Evolutionary conservation across 2,888 invertebrate genomes (phyloP), one percentile per base, ranked within the genome.

Genomic region (Slavum lentiscoides): DNA sequence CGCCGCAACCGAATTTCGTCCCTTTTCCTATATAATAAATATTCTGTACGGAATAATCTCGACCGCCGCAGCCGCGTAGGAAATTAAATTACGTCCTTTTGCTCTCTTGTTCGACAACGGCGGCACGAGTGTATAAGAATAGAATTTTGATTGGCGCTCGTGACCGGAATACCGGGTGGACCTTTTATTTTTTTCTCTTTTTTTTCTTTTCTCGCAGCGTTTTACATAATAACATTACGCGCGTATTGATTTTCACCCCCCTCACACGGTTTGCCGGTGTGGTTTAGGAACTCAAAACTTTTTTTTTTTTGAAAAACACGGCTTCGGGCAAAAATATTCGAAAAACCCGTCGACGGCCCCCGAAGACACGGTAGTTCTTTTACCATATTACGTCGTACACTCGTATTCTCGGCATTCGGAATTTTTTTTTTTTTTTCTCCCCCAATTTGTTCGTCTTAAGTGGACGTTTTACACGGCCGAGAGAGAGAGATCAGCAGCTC

Each of bases 111-210:
- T 74, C 74, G 53, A 64, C 64, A 66, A 30, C 30, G 4, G 30
- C 30, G 43, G 39, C 67, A 75, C 23, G 70, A 80, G 77, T 70
- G 77, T 80, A n/a, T n/a, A 80, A 80, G 77, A 80, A 80, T 80
- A 80, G 77, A 80, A 80, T 80, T 80, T 80, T 80, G 77, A 80
- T 80, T 80, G 77, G 77, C 77, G 77, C 77, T 80, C 77, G 77
- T 80, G 77, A 80, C 77, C 77, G 62, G 77, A 80, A 80, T 80
- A 70, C 70, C 30, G 30, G 70, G 62, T 77, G 70, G 77, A 70
- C 77, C 70, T 80, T 80, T 77, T 77, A 69, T 55, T 55, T 21
- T 39, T 55, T 23, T 43, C 49, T 21, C 53, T 4, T 30, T 30
- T 21, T 68, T n/a, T 4, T 30, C 4, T 21, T 68, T n/a, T 37